These are phyloP conservation scores for Hozukius guyotensis DNA, from an alignment of 2,797 vertebrate species.

Conservation along the genomic window DNA sequence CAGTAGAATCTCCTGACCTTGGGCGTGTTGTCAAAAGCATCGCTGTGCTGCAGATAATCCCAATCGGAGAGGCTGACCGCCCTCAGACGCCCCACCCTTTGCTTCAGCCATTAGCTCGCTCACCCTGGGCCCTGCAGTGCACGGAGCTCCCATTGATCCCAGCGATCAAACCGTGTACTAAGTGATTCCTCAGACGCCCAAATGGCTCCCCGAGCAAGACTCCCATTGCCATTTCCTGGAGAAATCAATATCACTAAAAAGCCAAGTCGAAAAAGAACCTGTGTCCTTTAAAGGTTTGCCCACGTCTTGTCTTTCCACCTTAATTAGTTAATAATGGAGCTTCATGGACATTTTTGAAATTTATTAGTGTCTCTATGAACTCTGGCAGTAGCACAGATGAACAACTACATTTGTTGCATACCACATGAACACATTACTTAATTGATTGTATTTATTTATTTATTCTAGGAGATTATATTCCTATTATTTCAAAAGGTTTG, in stretches of 20 bases:
- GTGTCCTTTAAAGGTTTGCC: constrained; percentile 55
- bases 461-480: not conserved
- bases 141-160: constrained; percentile 82
- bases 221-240: constrained; percentile 87
- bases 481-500: not conserved
- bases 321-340: constrained; percentile 43
- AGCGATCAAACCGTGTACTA: constrained; percentile 82
- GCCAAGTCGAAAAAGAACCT: constrained; percentile 67
- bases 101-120: constrained; percentile 80
- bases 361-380: not conserved
- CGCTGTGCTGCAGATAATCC: constrained; percentile 41
- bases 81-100: constrained; percentile 75
- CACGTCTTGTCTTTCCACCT: constrained; percentile 12
- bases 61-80: constrained; percentile 21
- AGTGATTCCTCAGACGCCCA: constrained; percentile 88
- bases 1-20: constrained; percentile 57
- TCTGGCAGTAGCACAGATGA: not conserved
- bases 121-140: constrained; percentile 72
- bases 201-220: constrained; percentile 88
- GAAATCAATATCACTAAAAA: constrained; percentile 90
- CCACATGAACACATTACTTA: not conserved
- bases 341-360: not conserved
- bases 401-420: not conserved
- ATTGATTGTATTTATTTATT: not conserved
- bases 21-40: constrained; percentile 43